Evolutionary conservation across 2,888 invertebrate species (phyloP).

Genomic region (Hyppa rectilinea): DNA sequence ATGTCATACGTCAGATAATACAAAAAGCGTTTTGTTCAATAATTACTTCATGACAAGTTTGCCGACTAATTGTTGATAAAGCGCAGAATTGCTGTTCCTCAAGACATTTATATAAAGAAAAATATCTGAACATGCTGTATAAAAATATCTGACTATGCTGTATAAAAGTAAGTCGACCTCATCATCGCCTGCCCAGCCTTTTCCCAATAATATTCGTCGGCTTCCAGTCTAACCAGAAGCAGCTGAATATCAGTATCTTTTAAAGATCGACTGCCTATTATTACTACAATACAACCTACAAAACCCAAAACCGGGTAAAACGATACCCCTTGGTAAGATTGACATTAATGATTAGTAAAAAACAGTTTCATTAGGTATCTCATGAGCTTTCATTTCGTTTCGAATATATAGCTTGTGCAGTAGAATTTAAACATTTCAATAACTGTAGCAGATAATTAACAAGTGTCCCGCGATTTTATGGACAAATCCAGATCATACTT

Average conservation of each 20-base stretch:
- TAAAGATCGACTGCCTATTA: too few relatives aligned
- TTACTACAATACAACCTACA: too few relatives aligned
- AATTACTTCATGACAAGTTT: conserved; percentile 49
- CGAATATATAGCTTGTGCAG: neutral
- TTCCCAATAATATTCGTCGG: too few relatives aligned
- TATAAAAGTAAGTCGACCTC: too few relatives aligned
- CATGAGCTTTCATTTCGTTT: conserved; percentile 7
- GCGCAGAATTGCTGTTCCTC: conserved; percentile 5
- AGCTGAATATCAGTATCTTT: too few relatives aligned
- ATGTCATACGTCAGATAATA: conserved; percentile 65
- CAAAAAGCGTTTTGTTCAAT: conserved; percentile 69
- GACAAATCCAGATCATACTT: conserved; percentile 44
- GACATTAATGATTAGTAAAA: neutral
- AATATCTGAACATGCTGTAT: neutral
- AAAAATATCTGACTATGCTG: too few relatives aligned
- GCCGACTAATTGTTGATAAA: conserved; percentile 52
- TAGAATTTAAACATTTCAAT: conserved; percentile 13
- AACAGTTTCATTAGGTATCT: too few relatives aligned
- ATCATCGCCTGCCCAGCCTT: too few relatives aligned
- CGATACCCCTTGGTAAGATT: too few relatives aligned
- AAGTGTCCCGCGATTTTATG: conserved; percentile 32
- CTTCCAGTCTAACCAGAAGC: too few relatives aligned
- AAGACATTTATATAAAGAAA: conserved; percentile 5
- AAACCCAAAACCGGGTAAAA: too few relatives aligned
- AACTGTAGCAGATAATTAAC: conserved; percentile 37